Percentiles rank a stretch among this genome's conserved stretches.
These are phyloP conservation scores for Trichechus manatus DNA, from an alignment of 2,113 vertebrate species.

Conservation along the genomic window DNA sequence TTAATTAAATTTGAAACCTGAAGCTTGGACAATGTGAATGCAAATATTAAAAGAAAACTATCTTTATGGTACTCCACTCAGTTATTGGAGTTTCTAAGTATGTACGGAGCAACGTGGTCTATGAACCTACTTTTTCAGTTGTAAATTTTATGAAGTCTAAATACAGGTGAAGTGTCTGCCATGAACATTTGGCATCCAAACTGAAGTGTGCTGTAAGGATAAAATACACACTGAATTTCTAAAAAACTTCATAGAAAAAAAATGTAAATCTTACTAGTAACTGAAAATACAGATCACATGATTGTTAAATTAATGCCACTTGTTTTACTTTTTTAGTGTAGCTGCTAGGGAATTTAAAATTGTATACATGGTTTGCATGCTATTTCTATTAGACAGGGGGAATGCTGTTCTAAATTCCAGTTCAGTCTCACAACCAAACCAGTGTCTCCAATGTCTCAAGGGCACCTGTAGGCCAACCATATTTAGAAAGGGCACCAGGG, in stretches of 20 bases:
- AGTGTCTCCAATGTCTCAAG: neutral
- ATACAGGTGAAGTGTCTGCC: neutral
- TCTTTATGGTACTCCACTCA: neutral
- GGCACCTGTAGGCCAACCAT: neutral
- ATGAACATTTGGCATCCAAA: neutral
- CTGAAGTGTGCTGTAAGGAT: neutral
- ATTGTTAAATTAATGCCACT: neutral
- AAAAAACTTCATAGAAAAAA: neutral
- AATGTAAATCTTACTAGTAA: neutral
- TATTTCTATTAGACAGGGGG: neutral
- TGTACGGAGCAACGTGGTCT: neutral
- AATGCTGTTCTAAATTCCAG: neutral
- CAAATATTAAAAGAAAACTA: neutral
- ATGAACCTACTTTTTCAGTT: neutral
- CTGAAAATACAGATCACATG: neutral
- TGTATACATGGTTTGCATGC: neutral
- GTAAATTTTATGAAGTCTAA: neutral
- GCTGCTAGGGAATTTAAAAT: neutral
- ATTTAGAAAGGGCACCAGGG: neutral
- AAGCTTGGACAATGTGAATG: neutral
- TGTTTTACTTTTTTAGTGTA: neutral
- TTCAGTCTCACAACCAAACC: neutral
- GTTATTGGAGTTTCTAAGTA: neutral
- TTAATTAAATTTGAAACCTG: neutral
- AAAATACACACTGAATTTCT: neutral